Percentiles rank a stretch among this genome's conserved stretches.
Conservation (phyloP, 2,113 vertebrate genomes). For the Trichomycterus rosablanca region DNA sequence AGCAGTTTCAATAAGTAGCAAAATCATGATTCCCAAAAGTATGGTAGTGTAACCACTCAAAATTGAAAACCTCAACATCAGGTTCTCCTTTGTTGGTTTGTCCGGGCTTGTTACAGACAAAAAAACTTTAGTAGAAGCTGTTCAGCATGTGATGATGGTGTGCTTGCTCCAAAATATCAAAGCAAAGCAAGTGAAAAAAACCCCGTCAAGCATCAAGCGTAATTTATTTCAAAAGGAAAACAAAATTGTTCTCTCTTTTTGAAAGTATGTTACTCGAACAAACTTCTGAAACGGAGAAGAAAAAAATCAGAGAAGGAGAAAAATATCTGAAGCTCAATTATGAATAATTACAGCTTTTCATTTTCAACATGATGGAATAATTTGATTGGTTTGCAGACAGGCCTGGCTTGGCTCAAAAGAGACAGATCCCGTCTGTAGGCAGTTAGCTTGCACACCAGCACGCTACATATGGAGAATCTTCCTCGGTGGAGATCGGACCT, state of each 20-base stretch:
- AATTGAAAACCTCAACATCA: too few species aligned
- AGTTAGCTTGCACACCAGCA: constrained; percentile 89
- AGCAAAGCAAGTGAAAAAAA: constrained; percentile 46
- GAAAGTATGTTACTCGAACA: constrained; percentile 71
- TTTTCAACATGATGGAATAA: constrained; percentile 99
- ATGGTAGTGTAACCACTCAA: too few species aligned
- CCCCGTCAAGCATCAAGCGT: constrained; percentile 77
- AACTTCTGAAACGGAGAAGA: constrained; percentile 84
- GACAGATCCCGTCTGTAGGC: constrained; percentile 87
- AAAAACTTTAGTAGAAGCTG: constrained; percentile 55
- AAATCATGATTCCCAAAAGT: too few species aligned
- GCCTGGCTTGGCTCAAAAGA: constrained; percentile 98
- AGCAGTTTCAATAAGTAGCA: too few species aligned
- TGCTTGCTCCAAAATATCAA: constrained; percentile 69
- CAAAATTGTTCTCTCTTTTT: constrained; percentile 91
- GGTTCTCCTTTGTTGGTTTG: constrained; percentile 2
- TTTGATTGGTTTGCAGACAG: constrained; percentile 94
- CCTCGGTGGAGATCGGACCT: constrained; percentile 57
- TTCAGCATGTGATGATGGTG: constrained; percentile 56
- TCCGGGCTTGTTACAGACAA: constrained; percentile 30
- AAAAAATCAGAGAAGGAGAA: constrained; percentile 62
- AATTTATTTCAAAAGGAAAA: constrained; percentile 82
- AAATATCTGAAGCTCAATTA: constrained; percentile 95
- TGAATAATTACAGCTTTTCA: constrained; percentile 98
- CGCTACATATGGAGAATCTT: constrained; percentile 81